These are phyloP conservation scores for Zingel zingel DNA, from an alignment of 2,113 vertebrate species.

Conservation along the genomic window DNA sequence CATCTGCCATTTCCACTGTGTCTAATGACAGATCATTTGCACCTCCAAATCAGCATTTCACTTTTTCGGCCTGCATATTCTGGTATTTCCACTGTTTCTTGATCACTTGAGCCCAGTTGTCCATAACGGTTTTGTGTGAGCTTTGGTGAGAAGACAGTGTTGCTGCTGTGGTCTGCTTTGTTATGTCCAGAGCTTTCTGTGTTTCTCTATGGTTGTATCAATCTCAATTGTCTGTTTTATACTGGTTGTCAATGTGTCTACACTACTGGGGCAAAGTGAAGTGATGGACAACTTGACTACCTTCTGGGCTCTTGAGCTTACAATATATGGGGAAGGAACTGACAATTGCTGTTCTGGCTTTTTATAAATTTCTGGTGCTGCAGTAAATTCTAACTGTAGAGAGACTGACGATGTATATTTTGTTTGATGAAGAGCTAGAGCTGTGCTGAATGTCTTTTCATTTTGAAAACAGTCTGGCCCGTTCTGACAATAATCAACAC, in stretches of 20 bases:
- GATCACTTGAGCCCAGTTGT: conserved; percentile 9
- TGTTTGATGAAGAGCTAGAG: conserved; percentile 1
- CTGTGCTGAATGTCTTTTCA: conserved; percentile 49
- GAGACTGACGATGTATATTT: conserved; percentile 6
- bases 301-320: conserved; percentile 42
- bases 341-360: conserved; percentile 43
- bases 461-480: conserved; percentile 56
- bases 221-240: conserved; percentile 66
- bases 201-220: conserved; percentile 60
- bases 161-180: conserved; percentile 34
- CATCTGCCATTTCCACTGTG: conserved; percentile 22
- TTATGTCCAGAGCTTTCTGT: conserved; percentile 32
- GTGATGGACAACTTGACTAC: conserved; percentile 54
- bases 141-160: conserved; percentile 2
- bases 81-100: conserved; percentile 14
- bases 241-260: conserved; percentile 66
- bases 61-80: neutral
- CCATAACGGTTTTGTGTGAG: neutral
- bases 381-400: neutral
- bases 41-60: neutral
- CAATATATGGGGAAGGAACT: conserved; percentile 33
- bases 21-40: conserved; percentile 1
- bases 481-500: conserved; percentile 74
- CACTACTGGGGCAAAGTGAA: conserved; percentile 52
- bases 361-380: conserved; percentile 34